Conservation (phyloP, 2,797 vertebrate species). For the Setipinna tenuifilis region DNA sequence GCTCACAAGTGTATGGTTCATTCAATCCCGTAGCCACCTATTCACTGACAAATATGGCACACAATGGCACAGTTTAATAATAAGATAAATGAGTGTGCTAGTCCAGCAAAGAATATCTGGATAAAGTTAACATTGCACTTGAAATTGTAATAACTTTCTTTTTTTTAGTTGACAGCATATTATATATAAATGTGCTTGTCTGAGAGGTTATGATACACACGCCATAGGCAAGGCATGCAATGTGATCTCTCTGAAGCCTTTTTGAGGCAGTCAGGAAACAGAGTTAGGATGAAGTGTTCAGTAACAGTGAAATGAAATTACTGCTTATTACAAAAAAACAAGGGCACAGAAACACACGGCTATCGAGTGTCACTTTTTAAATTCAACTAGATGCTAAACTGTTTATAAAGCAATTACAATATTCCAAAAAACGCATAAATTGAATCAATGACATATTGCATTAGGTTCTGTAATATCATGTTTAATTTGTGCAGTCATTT, state of each 20-base stretch:
- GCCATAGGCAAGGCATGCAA: not conserved
- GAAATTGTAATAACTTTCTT: not conserved
- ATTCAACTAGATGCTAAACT: constrained; percentile 5
- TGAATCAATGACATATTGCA: constrained; percentile 2
- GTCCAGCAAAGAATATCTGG: not conserved
- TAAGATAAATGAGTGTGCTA: not conserved
- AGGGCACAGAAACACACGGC: not conserved
- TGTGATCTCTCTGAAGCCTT: constrained; percentile 1
- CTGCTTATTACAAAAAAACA: not conserved
- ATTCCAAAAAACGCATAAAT: not conserved
- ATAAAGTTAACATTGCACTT: not conserved
- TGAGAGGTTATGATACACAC: not conserved
- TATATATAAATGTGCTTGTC: not conserved
- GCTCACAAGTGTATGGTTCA: not conserved
- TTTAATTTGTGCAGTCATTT: not conserved
- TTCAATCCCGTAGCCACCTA: not conserved
- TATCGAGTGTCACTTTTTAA: constrained; percentile 14
- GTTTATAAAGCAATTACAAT: not conserved
- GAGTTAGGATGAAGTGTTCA: not conserved
- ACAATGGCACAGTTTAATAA: not conserved
- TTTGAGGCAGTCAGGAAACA: not conserved
- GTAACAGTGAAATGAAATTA: not conserved
- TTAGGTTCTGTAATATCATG: not conserved
- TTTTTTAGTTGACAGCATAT: too few species aligned
- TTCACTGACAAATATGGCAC: not conserved